A percentile compares a stretch with the other conserved stretches of the same genome.
Evolutionary conservation across 2,113 vertebrate genomes (phyloP).

Genomic region (Tenebrosternarchus preto): DNA sequence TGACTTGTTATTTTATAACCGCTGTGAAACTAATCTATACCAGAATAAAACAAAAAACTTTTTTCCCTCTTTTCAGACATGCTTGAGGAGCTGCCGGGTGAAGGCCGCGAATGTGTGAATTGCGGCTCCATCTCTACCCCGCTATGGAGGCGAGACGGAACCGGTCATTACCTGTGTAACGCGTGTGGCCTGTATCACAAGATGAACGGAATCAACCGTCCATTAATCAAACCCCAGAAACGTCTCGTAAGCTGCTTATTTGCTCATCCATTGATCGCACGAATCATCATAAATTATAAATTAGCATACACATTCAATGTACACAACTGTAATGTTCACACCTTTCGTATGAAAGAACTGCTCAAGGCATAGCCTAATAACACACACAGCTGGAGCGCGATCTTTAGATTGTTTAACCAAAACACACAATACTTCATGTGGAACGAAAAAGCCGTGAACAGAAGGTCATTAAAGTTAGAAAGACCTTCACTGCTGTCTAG

Average conservation of each 20-base stretch:
- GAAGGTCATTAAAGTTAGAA: slow-evolving; percentile 66
- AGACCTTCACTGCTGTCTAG: slow-evolving; percentile 55
- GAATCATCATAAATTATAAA: background rate
- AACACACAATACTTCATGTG: background rate
- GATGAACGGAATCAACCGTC: slow-evolving; percentile 97
- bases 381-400: too few relatives aligned
- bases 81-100: slow-evolving; percentile 83
- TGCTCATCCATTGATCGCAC: background rate
- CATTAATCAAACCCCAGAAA: slow-evolving; percentile 92
- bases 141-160: slow-evolving; percentile 94
- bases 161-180: slow-evolving; percentile 96
- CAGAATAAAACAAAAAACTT: too few relatives aligned
- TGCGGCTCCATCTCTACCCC: slow-evolving; percentile 96
- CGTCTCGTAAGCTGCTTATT: slow-evolving; percentile 82
- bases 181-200: slow-evolving; percentile 98
- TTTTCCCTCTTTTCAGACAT: slow-evolving; percentile 72
- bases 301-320: too few relatives aligned
- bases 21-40: too few relatives aligned
- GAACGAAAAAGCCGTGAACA: slow-evolving; percentile 15
- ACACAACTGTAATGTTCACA: too few relatives aligned
- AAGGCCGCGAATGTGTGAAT: slow-evolving; percentile 95
- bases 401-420: background rate
- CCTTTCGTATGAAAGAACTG: too few relatives aligned
- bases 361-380: too few relatives aligned
- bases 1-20: too few relatives aligned